Conservation (phyloP, 2,797 vertebrate genomes). For the Anguilla obscura region DNA sequence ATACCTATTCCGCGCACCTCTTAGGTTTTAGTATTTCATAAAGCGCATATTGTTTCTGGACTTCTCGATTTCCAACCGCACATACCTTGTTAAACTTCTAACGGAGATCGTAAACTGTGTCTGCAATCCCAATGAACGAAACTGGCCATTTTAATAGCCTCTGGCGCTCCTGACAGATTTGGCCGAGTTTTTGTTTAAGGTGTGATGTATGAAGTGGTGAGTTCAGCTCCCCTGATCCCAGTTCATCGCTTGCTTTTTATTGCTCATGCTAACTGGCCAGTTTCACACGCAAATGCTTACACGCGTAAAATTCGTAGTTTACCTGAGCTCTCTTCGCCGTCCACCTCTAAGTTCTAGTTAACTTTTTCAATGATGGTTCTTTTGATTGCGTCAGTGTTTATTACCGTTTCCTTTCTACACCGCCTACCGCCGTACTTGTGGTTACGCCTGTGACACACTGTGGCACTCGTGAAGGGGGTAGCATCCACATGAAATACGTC, state of each 20-base stretch:
- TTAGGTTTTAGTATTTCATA: conserved; percentile 15
- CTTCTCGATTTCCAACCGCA: conserved; percentile 19
- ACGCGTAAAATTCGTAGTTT: conserved; percentile 14
- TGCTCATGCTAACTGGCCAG: conserved; percentile 11
- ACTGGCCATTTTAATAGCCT: not conserved
- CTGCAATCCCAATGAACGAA: conserved; percentile 18
- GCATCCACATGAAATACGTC: not conserved
- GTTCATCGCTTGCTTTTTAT: not conserved
- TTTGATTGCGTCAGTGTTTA: conserved; percentile 58
- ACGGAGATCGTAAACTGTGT: not conserved
- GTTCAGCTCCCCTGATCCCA: not conserved
- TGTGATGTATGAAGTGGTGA: conserved; percentile 2
- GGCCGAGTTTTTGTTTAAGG: not conserved
- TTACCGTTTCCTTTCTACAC: conserved; percentile 35
- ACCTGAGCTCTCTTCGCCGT: conserved; percentile 44
- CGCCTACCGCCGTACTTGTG: conserved; percentile 27
- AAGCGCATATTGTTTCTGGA: not conserved
- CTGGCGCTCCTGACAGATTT: not conserved
- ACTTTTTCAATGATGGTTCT: conserved; percentile 31
- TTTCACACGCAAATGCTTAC: conserved; percentile 44
- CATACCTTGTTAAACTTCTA: conserved; percentile 21
- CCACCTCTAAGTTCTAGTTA: not conserved
- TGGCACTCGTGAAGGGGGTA: not conserved
- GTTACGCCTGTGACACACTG: conserved; percentile 50
- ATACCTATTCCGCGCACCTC: conserved; percentile 16